Conservation (phyloP, 2,113 vertebrate species). For the Pelusios castaneus region DNA sequence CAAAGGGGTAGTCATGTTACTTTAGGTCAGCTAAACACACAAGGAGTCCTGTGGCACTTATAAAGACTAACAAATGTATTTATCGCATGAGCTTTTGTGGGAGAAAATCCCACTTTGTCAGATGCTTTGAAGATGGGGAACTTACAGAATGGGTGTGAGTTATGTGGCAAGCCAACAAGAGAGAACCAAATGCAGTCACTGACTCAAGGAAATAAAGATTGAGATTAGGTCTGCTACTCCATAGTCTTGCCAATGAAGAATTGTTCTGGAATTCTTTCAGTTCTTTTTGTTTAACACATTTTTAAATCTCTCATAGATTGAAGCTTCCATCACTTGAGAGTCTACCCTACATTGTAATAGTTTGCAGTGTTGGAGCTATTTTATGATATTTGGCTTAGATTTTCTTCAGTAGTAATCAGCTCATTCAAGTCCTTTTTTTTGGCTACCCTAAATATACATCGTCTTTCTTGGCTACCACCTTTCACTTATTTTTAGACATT, state of each 20-base stretch:
- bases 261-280: neutral
- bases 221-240: neutral
- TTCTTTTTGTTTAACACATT: neutral
- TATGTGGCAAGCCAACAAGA: neutral
- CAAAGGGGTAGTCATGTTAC: too few relatives aligned
- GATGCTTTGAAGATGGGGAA: too few relatives aligned
- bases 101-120: too few relatives aligned
- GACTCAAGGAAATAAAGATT: neutral
- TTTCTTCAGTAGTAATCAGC: neutral
- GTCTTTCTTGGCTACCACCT: neutral
- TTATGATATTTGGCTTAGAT: neutral
- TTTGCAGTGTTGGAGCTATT: neutral
- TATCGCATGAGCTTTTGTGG: too few relatives aligned
- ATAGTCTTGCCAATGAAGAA: neutral
- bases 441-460: neutral
- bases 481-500: neutral
- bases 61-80: too few relatives aligned
- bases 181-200: neutral
- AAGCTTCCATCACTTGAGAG: neutral
- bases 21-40: too few relatives aligned
- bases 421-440: neutral
- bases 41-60: too few relatives aligned
- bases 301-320: neutral
- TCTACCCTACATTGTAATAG: neutral
- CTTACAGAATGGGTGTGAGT: too few relatives aligned